Evolutionary conservation across 2,797 vertebrate genomes (phyloP), one percentile per base, ranked within the genome.

Genomic region (Mormyrus hasselquistii): DNA sequence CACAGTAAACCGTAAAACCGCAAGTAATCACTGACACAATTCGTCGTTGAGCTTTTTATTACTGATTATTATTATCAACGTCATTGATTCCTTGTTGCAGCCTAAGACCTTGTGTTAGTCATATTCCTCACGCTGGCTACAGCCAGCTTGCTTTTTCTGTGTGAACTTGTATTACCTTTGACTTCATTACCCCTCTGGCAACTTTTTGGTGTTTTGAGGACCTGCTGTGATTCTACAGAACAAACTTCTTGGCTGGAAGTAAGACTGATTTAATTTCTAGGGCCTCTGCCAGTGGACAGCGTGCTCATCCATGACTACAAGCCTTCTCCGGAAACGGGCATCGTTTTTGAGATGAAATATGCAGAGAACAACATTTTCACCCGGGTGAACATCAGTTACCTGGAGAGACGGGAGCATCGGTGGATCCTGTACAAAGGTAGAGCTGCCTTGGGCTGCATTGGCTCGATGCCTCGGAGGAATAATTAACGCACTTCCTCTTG

Each of bases 401-500:
- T 94, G 19, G 98, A 99, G 93, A 97, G 97, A 2, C 94, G 87
- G 16, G 96, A 97, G 86, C 96, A 94, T 55, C 92, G 96, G 57
- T 97, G 95, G 0, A 97, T 99, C 95, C 94, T 99, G 12, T 99
- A 99, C 85, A 99, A 98, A 98, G 98, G 98, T 98, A 87, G n/a
- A 50, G 85, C 73, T 79, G 14, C 73, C 73, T 44, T 41, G 38
- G 38, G 34, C 73, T 41, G 38, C 38, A 44, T 41, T 79, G 65
- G 65, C 65, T 38, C 65, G 10, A 38, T 73, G 25, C 65, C 65
- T 73, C 38, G n/a, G 82, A 50, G 47, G 47, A 50, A 29, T 85
- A 79, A 44, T 29, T 16, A 79, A 79, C 14, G 38, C 19, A n/a
- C 73, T n/a, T 44, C 16, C 14, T 79, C 44, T 79, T 44, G 16